Evolutionary conservation across 2,797 vertebrate species (phyloP), one percentile per base, ranked within the genome.

Genomic region (Lerista edwardsae): DNA sequence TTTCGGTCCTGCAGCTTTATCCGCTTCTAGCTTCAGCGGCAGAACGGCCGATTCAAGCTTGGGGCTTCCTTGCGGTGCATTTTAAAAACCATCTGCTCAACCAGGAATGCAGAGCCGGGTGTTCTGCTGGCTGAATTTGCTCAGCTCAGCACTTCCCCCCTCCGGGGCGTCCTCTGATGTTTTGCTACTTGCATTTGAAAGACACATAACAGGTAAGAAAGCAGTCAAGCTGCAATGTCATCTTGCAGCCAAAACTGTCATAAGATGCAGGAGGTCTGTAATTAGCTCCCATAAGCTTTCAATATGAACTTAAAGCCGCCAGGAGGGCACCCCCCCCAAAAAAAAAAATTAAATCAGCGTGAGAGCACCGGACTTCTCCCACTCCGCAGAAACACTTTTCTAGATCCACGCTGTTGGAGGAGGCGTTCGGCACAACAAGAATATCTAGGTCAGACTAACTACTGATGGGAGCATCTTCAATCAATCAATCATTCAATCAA

Each of bases 1-100:
- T 79, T 82, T 75, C 29, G 3, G 19, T 41, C 83, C 84, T 71
- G 61, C 8, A 67, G 23, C 14, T 85, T 57, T 51, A 83, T 77
- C 73, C 67, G 51, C 1, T 79, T 55, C 44, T 25, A 87, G 36
- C 17, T n/a, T 64, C 65, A 5, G 27, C 71, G 67, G 67, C 23
- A 29, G 27, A 14, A 3, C 5, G 89, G 41, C 7, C 55, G 31
- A 0, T 68, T 7, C 23, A 6, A 0, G 1, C 27, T n/a, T 8
- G 61, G 25, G 5, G 6, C 1, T 10, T 36, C 1, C 12, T 36
- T 1, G 11, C 34, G 15, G 7, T 2, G 47, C 72, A 72, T 71
- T 41, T 29, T 31, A n/a, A 67, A 67, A n/a, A 61, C 59, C 59
- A 61, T 61, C 51, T 55, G 51, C 51, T 55, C 51, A 55, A 59